Evolutionary conservation across 2,888 invertebrate genomes (phyloP).

Genomic region (Tipula unca): DNA sequence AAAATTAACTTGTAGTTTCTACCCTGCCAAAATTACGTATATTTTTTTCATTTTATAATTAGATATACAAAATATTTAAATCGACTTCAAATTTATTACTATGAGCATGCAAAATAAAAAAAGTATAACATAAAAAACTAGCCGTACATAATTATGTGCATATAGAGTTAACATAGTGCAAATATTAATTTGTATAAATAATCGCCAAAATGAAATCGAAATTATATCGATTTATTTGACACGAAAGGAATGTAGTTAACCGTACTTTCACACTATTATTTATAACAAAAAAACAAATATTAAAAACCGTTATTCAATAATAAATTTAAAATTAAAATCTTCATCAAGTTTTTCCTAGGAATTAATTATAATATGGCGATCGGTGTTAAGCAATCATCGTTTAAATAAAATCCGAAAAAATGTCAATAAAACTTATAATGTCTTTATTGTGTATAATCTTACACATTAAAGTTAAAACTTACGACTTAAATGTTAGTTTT

Average conservation of each 20-base stretch:
- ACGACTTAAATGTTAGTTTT: background rate
- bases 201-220: background rate
- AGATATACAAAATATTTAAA: background rate
- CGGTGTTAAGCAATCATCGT: background rate
- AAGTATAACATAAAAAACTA: no score
- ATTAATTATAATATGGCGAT: background rate
- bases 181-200: no score
- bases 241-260: background rate
- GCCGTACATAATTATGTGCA: no score
- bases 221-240: background rate
- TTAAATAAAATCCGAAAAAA: background rate
- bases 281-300: background rate
- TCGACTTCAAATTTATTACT: constrained; percentile 15
- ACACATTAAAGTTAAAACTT: background rate
- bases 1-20: constrained; percentile 21
- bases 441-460: background rate
- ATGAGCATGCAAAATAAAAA: background rate
- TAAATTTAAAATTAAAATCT: background rate
- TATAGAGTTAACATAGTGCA: no score
- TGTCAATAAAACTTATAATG: background rate
- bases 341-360: background rate
- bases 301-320: background rate
- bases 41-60: constrained; percentile 23
- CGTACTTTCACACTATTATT: background rate
- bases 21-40: constrained; percentile 28